phyloP scores from a whole-genome alignment of 2,888 invertebrate genomes.

The Chrysotoxum bicinctum region DNA sequence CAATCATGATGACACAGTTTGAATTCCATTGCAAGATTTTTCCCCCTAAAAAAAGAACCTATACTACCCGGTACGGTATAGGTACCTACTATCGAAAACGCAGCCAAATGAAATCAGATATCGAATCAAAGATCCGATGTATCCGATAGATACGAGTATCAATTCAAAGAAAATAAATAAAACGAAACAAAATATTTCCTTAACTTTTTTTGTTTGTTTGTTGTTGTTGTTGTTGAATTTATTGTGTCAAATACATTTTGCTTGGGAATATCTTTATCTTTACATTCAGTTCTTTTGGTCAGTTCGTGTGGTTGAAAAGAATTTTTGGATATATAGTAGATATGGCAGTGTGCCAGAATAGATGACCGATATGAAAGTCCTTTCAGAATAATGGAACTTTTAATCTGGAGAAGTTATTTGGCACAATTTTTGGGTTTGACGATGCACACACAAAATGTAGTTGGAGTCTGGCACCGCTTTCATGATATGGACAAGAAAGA shows the following conservation, averaged over 20 bases:
- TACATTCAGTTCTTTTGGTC: conserved; percentile 10
- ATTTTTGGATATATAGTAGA: not conserved
- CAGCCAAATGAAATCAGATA: conserved; percentile 17
- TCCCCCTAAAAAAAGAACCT: not conserved
- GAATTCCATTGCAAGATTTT: not conserved
- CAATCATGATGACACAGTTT: not conserved
- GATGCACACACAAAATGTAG: not conserved
- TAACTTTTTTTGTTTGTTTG: not conserved
- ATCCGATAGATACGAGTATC: conserved; percentile 16
- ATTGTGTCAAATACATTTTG: conserved; percentile 22
- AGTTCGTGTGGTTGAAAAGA: conserved; percentile 31
- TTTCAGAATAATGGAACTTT: conserved; percentile 31
- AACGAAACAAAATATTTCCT: not conserved
- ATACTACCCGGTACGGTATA: not conserved
- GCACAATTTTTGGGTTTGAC: conserved; percentile 11
- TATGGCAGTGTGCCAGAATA: conserved; percentile 36
- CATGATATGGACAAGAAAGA: not conserved
- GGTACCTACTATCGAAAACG: not conserved
- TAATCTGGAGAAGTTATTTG: conserved; percentile 27
- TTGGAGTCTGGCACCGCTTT: conserved; percentile 6
- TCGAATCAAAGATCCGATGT: conserved; percentile 9
- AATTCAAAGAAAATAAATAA: conserved; percentile 13
- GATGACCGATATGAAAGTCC: conserved; percentile 50
- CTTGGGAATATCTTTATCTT: not conserved
- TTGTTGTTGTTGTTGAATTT: conserved; percentile 1